Percentiles rank a stretch among this genome's conserved stretches.
Evolutionary conservation across 2,888 invertebrate genomes (phyloP).

Genomic region (Metallyticus violacea): DNA sequence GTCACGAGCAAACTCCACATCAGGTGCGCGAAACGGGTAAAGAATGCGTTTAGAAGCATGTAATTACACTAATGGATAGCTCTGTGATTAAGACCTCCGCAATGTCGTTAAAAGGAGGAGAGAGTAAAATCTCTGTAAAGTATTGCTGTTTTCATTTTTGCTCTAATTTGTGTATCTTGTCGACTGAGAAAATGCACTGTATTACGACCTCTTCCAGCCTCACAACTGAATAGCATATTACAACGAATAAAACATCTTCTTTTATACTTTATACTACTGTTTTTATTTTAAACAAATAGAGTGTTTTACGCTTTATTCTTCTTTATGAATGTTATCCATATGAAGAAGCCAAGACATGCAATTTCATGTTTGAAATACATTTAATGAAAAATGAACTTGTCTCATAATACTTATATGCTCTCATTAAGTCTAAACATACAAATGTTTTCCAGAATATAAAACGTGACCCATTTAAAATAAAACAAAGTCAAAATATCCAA

Average conservation of each 20-base stretch:
- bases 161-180: not conserved
- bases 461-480: too few relatives aligned
- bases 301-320: not conserved
- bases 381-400: too few relatives aligned
- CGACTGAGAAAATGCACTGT: not conserved
- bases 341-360: not conserved
- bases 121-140: not conserved
- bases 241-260: too few relatives aligned
- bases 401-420: not conserved
- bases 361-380: too few relatives aligned
- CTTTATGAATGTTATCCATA: not conserved
- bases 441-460: too few relatives aligned
- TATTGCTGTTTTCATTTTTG: not conserved
- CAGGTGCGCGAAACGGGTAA: not conserved
- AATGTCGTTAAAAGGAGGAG: not conserved
- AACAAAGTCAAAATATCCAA: too few relatives aligned
- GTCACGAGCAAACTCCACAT: not conserved
- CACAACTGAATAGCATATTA: not conserved
- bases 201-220: not conserved
- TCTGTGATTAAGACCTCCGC: not conserved
- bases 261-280: too few relatives aligned
- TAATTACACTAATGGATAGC: not conserved
- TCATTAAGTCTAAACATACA: not conserved
- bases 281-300: not conserved
- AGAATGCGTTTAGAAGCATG: not conserved